A percentile compares a stretch with the other conserved stretches of the same genome.
Conservation (phyloP, 2,113 vertebrate species). For the Callospermophilus lateralis region DNA sequence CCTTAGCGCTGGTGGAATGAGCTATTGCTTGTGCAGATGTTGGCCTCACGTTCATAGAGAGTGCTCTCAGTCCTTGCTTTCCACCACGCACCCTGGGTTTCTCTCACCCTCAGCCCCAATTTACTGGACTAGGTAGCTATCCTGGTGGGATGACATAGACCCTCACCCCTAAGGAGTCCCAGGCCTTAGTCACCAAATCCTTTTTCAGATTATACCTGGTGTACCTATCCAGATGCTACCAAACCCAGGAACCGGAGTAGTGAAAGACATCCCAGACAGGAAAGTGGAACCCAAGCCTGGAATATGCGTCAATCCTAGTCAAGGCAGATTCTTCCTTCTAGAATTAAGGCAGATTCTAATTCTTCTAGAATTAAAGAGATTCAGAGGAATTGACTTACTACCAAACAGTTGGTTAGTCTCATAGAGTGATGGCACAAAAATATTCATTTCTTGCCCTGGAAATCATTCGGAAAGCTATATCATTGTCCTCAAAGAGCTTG, state of each 20-base stretch:
- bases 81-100: too few relatives aligned
- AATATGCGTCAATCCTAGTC: background rate
- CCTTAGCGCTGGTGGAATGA: background rate
- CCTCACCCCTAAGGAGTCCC: background rate
- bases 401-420: background rate
- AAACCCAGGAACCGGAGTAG: background rate
- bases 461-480: slow-evolving; percentile 12
- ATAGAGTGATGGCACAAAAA: background rate
- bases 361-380: background rate
- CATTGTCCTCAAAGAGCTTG: background rate
- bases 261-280: background rate
- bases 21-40: background rate
- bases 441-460: background rate
- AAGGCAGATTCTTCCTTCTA: background rate
- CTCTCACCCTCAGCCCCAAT: background rate
- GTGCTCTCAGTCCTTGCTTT: background rate
- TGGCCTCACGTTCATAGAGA: background rate
- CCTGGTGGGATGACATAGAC: background rate
- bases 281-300: background rate
- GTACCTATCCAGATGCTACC: too few relatives aligned
- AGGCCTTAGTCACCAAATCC: background rate
- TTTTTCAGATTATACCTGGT: background rate
- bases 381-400: background rate
- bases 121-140: background rate
- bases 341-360: too few relatives aligned